Conservation (phyloP, 2,797 vertebrate genomes). For the Rhinoraja longicauda region DNA sequence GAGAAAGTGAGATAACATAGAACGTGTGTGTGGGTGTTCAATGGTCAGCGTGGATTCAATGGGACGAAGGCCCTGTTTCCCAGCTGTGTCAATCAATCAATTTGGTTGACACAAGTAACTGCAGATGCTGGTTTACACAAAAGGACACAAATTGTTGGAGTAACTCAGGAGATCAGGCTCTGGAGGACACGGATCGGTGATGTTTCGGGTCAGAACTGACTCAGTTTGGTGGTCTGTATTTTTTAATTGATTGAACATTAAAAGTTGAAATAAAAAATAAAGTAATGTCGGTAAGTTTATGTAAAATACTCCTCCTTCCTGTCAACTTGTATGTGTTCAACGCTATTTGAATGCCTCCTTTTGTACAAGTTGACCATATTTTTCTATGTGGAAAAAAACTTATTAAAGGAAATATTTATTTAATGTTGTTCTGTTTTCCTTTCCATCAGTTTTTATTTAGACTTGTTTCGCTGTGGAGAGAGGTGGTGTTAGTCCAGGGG, state of each 20-base stretch:
- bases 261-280: not conserved
- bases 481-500: not conserved
- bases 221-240: not conserved
- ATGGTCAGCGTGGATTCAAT: too few species aligned
- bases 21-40: too few species aligned
- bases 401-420: not conserved
- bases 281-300: too few species aligned
- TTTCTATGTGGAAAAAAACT: not conserved
- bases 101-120: too few species aligned
- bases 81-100: too few species aligned
- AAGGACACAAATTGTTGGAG: too few species aligned
- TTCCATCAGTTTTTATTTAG: constrained; percentile 12
- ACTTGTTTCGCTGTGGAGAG: not conserved
- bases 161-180: too few species aligned
- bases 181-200: too few species aligned
- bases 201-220: too few species aligned
- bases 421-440: not conserved
- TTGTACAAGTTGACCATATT: not conserved
- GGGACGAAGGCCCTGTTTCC: too few species aligned
- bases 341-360: not conserved
- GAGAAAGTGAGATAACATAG: too few species aligned
- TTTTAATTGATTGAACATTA: not conserved
- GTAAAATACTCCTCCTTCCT: not conserved
- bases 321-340: not conserved
- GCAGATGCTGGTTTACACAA: too few species aligned